These are phyloP conservation scores for Baccha elongata DNA, from an alignment of 2,888 invertebrate species.

Conservation along the genomic window DNA sequence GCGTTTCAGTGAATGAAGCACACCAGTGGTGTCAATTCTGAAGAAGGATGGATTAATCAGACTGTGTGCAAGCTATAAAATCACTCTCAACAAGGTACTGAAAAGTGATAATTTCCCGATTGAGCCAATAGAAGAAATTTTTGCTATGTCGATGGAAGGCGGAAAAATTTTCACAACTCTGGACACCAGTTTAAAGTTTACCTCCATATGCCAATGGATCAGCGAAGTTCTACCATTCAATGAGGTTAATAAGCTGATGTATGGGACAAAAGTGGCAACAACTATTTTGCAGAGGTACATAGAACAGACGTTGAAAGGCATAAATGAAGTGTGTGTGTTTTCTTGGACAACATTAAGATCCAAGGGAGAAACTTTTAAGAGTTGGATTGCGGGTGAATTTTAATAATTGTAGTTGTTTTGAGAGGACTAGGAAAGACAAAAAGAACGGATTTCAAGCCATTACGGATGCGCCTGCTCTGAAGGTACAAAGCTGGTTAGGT, in stretches of 20 bases:
- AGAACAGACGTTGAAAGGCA: slow-evolving; percentile 2
- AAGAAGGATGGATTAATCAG: slow-evolving; percentile 44
- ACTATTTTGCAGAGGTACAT: slow-evolving; percentile 43
- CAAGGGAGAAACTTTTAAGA: slow-evolving; percentile 15
- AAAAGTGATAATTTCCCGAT: slow-evolving; percentile 25
- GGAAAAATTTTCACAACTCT: slow-evolving; percentile 38
- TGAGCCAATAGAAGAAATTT: slow-evolving; percentile 35
- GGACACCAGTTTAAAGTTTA: slow-evolving; percentile 37
- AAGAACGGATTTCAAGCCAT: slow-evolving; percentile 75
- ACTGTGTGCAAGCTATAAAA: slow-evolving; percentile 40
- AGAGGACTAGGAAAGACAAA: slow-evolving; percentile 75
- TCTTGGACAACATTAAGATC: slow-evolving; percentile 30
- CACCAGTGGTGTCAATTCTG: slow-evolving; percentile 30
- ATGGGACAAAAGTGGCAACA: slow-evolving; percentile 47
- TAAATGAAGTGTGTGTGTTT: slow-evolving; percentile 30
- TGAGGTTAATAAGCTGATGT: too few species aligned
- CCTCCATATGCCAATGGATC: slow-evolving; percentile 45
- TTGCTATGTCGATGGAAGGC: slow-evolving; percentile 38
- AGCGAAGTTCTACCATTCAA: slow-evolving; percentile 16
- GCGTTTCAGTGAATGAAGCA: slow-evolving; percentile 47
- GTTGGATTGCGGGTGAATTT: slow-evolving; percentile 67
- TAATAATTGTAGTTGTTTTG: slow-evolving; percentile 76
- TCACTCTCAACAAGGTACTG: slow-evolving; percentile 27
- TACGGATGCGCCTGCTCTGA: slow-evolving; percentile 72
- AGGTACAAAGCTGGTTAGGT: slow-evolving; percentile 47